Percentiles rank a stretch among this genome's conserved stretches.
Conservation (phyloP, 1,140 invertebrate genomes). For the Aphis gossypii region DNA sequence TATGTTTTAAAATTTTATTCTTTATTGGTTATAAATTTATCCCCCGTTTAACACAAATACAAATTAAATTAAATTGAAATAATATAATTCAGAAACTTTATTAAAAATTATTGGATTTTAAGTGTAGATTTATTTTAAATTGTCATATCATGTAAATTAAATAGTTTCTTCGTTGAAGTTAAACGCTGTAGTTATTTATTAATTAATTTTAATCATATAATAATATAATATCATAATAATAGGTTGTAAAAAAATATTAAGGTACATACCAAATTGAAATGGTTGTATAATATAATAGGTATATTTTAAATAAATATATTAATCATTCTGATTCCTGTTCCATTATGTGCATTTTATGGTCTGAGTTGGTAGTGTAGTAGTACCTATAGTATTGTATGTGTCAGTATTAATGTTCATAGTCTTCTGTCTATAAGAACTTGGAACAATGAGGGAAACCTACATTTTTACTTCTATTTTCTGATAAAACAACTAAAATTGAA, state of each 20-base stretch:
- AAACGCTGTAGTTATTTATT: not conserved
- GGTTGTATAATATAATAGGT: not conserved
- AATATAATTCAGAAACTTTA: not conserved
- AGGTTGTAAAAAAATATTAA: not conserved
- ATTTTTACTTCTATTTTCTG: not conserved
- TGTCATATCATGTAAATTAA: not conserved
- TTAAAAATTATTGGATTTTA: not conserved
- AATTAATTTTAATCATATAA: not conserved
- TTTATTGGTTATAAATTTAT: not conserved
- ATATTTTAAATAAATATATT: not conserved
- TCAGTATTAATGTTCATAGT: not conserved
- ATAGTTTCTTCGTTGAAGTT: not conserved
- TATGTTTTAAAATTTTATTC: conserved; percentile 7
- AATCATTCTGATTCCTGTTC: not conserved
- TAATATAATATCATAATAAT: not conserved
- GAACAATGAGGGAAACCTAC: not conserved
- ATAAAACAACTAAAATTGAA: conserved; percentile 6
- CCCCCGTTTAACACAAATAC: not conserved
- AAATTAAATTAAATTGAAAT: conserved; percentile 22
- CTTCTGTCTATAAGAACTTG: not conserved
- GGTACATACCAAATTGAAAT: not conserved
- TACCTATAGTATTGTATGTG: not conserved
- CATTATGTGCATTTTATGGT: not conserved
- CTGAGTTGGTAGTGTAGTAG: not conserved
- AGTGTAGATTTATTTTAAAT: not conserved